Base-by-base conservation (phyloP, 2,113 vertebrate species). In the Phaethornis superciliosus region DNA sequence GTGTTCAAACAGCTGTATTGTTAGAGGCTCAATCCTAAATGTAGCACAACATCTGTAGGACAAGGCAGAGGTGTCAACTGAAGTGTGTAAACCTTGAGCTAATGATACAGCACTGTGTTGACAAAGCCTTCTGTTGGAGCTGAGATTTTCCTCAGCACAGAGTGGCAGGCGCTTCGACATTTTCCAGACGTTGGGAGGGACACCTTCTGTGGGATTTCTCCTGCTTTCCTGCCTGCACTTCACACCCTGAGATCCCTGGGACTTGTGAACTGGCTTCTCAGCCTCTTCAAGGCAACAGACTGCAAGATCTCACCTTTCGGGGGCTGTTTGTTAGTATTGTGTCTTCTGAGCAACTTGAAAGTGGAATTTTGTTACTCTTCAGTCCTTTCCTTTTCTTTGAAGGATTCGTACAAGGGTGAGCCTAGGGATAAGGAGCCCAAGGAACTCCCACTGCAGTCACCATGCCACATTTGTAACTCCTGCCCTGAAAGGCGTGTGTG, bases 1-100 rank as follows among this genome's bases (percentile, higher is more conserved):
- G 96, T 97, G 96, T 96, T 96, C 92, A 33, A 97, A 85, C 96
- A 97, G 90, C 96, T 97, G 97, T 63, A 93, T 14, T 30, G 80
- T 94, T 80, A 24, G 81, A 40, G 81, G 89, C 94, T 96, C 77
- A 10, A 54, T 87, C 95, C 95, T 15, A 75, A 95, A 87, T 3
- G 79, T 3, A 60, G 75, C 8, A 13, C 88, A 96, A 85, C 94
- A 97, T 97, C 97, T 97, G 97, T 94, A 96, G 95, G 90, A 94
- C 93, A 93, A 93, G 95, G 81, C 9, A 93, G 93, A 96, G 88
- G 95, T 85, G 95, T 95, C 96, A 96, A 90, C 74, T 91, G 92
- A 91, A 96, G 96, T 95, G 95, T 96, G 64, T 85, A 94, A 95
- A 96, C 91, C 90, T 54, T 2, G 7, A 89, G 94, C 92, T 81